Percentiles rank a stretch among this genome's conserved stretches.
Evolutionary conservation across 2,113 vertebrate species (phyloP).

Genomic region (Tetraodon nigroviridis): DNA sequence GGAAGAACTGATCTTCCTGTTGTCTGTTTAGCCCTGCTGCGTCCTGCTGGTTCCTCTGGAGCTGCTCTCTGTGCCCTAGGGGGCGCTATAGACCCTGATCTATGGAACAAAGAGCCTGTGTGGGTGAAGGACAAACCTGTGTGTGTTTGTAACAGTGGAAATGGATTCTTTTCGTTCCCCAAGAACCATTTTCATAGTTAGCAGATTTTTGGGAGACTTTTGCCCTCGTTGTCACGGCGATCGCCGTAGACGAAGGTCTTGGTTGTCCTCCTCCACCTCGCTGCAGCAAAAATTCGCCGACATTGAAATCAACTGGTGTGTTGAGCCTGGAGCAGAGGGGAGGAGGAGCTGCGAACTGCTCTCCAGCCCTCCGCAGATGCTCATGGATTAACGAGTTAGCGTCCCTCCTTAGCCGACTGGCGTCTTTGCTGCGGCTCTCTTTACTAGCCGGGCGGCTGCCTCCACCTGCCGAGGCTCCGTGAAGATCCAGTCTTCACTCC

Average conservation of each 20-base stretch:
- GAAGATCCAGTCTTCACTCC: no score
- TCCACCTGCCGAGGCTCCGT: no score
- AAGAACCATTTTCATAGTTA: no score
- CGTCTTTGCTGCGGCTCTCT: conserved; percentile 76
- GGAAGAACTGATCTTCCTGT: conserved; percentile 26
- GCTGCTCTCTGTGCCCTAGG: conserved; percentile 44
- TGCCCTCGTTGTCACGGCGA: no score
- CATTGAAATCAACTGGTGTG: conserved; percentile 60
- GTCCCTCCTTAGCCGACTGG: conserved; percentile 78
- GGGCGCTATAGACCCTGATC: conserved; percentile 58
- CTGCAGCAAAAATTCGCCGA: conserved; percentile 25
- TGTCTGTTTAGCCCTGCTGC: conserved; percentile 1
- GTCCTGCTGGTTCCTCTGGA: background rate
- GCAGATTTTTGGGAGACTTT: no score
- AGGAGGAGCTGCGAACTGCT: conserved; percentile 58
- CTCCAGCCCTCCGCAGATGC: conserved; percentile 71
- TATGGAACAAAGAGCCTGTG: no score
- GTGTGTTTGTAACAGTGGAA: no score
- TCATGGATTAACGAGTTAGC: conserved; percentile 78
- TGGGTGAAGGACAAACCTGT: background rate
- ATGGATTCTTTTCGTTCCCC: no score
- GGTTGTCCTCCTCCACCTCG: no score
- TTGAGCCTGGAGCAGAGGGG: conserved; percentile 62
- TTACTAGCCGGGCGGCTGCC: conserved; percentile 26
- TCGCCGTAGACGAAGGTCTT: no score